Evolutionary conservation across 2,888 invertebrate genomes (phyloP), one percentile per base, ranked within the genome.

Genomic region (Drosophila mercatorum): DNA sequence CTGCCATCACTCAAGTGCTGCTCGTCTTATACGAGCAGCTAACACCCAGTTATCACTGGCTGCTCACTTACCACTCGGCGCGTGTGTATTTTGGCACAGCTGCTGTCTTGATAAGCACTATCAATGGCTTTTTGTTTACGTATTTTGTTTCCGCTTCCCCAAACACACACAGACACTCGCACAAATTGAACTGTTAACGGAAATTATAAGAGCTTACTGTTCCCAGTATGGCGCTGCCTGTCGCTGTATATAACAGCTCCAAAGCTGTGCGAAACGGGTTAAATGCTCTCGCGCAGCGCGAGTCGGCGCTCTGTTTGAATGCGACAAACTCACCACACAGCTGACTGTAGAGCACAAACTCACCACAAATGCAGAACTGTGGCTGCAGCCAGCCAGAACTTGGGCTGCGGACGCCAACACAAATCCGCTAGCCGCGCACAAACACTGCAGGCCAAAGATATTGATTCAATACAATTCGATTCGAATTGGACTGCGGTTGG

Each of bases 91-190:
- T 68, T 70, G 58, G 40, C 61, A 40, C 53, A 68, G 65, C 59
- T 68, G 60, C 70, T 40, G 63, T 46, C 64, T 63, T 79, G 82
- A 84, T 82, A 84, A 87, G 77, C 74, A 72, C 79, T 80, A 80
- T 78, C 84, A 74, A 68, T 72, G 69, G 40, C 53, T 64, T 57
- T 60, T 72, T 77, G 68, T 75, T 75, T 73, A 77, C 73, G 72
- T 72, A 68, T 80, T 68, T 57, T 64, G 52, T 52, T 70, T 70
- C 65, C 67, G 61, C 41, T 46, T 58, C 38, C 43, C 49, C 63
- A 26, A 10, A 17, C 55, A 31, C 68, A n/a, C 22, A 17, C 58
- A 22, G 22, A 60, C 43, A 36, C 38, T 8, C n/a, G 28, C 17
- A 26, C 12, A 10, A 46, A 10, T 22, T 28, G 11, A 58, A 26